phyloP scores from a whole-genome alignment of 2,888 invertebrate genomes.

The Melanostoma mellinum region DNA sequence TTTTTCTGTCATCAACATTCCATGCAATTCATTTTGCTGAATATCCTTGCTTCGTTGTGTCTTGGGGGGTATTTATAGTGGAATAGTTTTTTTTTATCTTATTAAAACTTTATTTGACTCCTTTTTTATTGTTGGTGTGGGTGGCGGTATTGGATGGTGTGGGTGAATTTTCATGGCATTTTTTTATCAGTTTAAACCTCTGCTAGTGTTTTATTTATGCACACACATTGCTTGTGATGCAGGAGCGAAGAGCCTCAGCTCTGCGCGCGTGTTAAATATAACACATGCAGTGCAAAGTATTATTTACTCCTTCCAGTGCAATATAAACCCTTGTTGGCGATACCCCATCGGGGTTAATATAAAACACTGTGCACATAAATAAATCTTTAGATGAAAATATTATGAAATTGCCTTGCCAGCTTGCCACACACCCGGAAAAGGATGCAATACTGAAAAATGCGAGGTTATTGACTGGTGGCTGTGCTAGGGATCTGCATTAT shows the following conservation, averaged over 20 bases:
- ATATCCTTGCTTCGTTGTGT: constrained; percentile 43
- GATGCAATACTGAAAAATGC: constrained; percentile 47
- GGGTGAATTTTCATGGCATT: not conserved
- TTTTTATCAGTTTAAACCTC: constrained; percentile 42
- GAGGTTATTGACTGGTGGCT: constrained; percentile 53
- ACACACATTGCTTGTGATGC: constrained; percentile 29
- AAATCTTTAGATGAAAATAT: constrained; percentile 39
- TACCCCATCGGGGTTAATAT: constrained; percentile 2
- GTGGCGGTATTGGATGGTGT: constrained; percentile 1
- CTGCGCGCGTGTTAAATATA: constrained; percentile 18
- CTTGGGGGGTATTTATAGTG: constrained; percentile 45
- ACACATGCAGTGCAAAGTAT: constrained; percentile 46
- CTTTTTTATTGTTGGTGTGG: constrained; percentile 29
- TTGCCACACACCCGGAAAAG: not conserved
- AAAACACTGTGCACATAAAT: constrained; percentile 49
- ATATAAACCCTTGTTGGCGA: not conserved
- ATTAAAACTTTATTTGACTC: constrained; percentile 30
- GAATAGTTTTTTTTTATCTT: constrained; percentile 9
- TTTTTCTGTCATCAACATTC: constrained; percentile 65
- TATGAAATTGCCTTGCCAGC: constrained; percentile 34
- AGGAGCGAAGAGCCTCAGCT: not conserved
- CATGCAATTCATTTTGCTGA: constrained; percentile 65
- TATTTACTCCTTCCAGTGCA: constrained; percentile 39
- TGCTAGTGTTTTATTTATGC: constrained; percentile 51
- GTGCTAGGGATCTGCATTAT: not conserved